These are phyloP conservation scores for Gymnocypris eckloni DNA, from an alignment of 2,797 vertebrate genomes.

Conservation along the genomic window DNA sequence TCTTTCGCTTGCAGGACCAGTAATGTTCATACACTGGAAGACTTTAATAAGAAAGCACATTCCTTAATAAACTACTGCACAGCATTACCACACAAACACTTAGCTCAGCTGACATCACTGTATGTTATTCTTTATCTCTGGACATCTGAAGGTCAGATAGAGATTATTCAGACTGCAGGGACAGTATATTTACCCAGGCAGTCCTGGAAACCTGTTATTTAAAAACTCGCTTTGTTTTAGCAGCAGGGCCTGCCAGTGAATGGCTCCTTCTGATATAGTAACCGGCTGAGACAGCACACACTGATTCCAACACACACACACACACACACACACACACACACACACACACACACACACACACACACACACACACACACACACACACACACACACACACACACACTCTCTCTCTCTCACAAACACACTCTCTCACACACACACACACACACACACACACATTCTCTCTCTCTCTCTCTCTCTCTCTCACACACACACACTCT, in stretches of 20 bases:
- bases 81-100: not conserved
- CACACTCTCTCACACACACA: too few species aligned
- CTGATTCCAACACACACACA: conserved; percentile 23
- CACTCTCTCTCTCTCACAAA: too few species aligned
- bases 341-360: not conserved
- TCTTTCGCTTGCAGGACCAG: not conserved
- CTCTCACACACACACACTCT: too few species aligned
- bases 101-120: not conserved
- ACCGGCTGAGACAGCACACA: conserved; percentile 9
- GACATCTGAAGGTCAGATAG: conserved; percentile 9
- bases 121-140: not conserved
- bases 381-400: too few species aligned
- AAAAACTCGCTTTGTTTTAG: not conserved
- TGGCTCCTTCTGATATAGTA: conserved; percentile 5
- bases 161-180: not conserved
- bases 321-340: conserved; percentile 10
- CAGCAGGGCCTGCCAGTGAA: not conserved
- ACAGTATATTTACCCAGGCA: not conserved
- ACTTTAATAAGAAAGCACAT: not conserved
- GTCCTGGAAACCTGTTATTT: conserved; percentile 28
- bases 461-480: too few species aligned
- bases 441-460: too few species aligned
- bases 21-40: not conserved
- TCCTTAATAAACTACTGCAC: not conserved
- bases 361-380: too few species aligned